Conservation (phyloP, 2,888 invertebrate genomes). For the Xestobium rufovillosum region DNA sequence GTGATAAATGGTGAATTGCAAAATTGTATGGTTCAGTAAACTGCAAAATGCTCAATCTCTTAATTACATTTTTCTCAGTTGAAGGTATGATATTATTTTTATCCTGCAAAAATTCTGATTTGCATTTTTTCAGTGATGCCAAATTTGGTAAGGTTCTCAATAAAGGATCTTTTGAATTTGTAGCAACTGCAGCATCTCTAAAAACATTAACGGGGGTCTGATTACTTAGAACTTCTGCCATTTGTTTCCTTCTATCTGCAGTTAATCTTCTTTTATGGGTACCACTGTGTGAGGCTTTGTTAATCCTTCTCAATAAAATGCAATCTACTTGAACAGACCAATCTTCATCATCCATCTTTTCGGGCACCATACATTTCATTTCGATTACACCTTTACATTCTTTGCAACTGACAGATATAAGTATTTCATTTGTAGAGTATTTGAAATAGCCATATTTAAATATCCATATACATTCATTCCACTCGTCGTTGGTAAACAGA, state of each 20-base stretch:
- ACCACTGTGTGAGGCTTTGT: neutral
- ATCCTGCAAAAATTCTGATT: no score
- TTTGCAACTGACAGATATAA: neutral
- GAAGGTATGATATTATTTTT: neutral
- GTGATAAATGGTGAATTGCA: conserved; percentile 2
- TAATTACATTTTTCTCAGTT: neutral
- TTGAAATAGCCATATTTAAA: conserved; percentile 1
- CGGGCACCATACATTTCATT: neutral
- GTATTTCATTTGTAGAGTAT: neutral
- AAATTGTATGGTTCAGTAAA: conserved; percentile 5
- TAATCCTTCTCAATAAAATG: neutral
- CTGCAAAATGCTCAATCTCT: conserved; percentile 5
- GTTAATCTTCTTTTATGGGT: neutral
- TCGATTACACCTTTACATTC: neutral
- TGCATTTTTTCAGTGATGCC: conserved; percentile 6
- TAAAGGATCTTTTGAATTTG: neutral
- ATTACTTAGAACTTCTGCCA: neutral
- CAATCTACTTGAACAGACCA: no score
- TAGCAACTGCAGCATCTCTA: neutral
- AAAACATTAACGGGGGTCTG: neutral
- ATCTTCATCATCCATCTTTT: neutral
- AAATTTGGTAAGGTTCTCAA: conserved; percentile 4
- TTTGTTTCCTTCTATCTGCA: neutral
- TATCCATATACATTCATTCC: neutral
- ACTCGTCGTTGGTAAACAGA: neutral